phyloP scores from a whole-genome alignment of 2,888 invertebrate genomes.

The Enchytraeus crypticus region DNA sequence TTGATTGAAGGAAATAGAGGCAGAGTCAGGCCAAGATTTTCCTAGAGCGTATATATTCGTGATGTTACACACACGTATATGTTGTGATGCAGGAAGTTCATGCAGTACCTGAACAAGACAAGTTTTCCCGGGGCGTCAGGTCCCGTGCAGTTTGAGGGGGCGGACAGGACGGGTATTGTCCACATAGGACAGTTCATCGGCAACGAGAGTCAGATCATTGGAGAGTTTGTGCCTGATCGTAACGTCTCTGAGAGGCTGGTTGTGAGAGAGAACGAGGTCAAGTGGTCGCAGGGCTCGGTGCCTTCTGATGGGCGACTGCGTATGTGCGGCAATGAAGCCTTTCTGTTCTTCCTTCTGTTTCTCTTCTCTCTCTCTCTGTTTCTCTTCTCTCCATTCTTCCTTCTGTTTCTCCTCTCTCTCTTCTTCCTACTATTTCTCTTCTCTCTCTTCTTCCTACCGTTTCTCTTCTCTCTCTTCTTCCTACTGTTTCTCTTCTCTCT shows the following conservation, averaged over 20 bases:
- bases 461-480: no score
- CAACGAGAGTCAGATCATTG: conserved; percentile 38
- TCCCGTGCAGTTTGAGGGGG: conserved; percentile 60
- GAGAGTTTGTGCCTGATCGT: conserved; percentile 39
- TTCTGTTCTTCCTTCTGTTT: neutral
- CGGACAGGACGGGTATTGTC: conserved; percentile 55
- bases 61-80: no score
- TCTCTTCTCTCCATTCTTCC: no score
- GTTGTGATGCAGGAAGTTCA: conserved; percentile 57
- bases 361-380: no score
- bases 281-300: conserved; percentile 58
- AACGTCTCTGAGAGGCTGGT: conserved; percentile 47
- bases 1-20: no score
- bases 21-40: no score
- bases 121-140: conserved; percentile 69
- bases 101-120: conserved; percentile 58
- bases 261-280: conserved; percentile 53
- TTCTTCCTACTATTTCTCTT: no score
- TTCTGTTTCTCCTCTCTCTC: no score
- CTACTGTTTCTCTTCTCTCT: no score
- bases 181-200: conserved; percentile 46
- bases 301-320: conserved; percentile 49
- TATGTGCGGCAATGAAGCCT: no score
- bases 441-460: no score
- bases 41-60: no score